A percentile compares a stretch with the other conserved stretches of the same genome.
Conservation (phyloP, 2,888 invertebrate species). For the Drosophila conformis region DNA sequence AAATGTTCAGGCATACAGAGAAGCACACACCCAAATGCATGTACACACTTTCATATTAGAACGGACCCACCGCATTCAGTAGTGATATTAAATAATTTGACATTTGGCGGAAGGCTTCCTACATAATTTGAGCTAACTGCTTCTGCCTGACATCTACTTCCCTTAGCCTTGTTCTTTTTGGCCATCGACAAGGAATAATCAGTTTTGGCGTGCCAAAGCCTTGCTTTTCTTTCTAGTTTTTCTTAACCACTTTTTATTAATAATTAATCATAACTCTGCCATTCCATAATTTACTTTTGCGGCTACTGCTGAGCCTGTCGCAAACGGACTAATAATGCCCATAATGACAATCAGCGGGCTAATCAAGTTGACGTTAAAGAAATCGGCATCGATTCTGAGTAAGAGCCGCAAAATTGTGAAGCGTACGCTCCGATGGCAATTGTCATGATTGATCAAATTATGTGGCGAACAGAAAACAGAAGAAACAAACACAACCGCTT, state of each 20-base stretch:
- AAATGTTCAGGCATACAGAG: constrained; percentile 61
- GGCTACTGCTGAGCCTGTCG: constrained; percentile 55
- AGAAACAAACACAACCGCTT: constrained; percentile 68
- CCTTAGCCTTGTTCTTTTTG: background rate
- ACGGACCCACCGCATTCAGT: constrained; percentile 72
- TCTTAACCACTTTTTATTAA: constrained; percentile 51
- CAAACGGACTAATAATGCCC: constrained; percentile 55
- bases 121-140: constrained; percentile 4
- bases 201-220: background rate
- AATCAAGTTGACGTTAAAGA: constrained; percentile 78
- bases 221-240: constrained; percentile 3
- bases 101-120: constrained; percentile 52
- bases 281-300: constrained; percentile 74
- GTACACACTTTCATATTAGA: constrained; percentile 8
- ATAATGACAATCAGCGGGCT: constrained; percentile 64
- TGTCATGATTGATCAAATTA: constrained; percentile 67
- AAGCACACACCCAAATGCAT: constrained; percentile 5
- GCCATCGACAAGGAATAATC: background rate
- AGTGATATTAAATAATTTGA: constrained; percentile 74
- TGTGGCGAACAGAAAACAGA: constrained; percentile 32
- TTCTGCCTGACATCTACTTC: background rate
- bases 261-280: constrained; percentile 40
- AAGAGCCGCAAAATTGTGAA: constrained; percentile 55
- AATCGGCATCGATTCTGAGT: constrained; percentile 77
- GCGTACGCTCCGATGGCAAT: constrained; percentile 49